These are phyloP conservation scores for Nannoperca obscura DNA, from an alignment of 2,797 vertebrate genomes.

Conservation along the genomic window DNA sequence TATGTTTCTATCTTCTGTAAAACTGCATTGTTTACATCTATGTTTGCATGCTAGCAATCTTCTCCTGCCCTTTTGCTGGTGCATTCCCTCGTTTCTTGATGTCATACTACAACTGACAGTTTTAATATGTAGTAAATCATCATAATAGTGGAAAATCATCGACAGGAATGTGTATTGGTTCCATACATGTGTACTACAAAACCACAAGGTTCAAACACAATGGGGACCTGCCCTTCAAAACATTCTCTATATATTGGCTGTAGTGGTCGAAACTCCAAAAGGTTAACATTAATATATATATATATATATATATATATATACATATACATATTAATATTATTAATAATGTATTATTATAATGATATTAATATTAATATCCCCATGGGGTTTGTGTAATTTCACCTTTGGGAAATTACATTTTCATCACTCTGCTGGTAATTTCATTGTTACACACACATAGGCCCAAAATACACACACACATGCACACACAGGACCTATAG, in stretches of 20 bases:
- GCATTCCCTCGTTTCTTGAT: neutral
- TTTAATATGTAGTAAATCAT: too few relatives aligned
- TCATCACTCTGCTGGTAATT: too few relatives aligned
- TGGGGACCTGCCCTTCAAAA: neutral
- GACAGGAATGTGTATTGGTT: neutral
- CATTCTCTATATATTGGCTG: neutral
- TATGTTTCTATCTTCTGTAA: neutral
- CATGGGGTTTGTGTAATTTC: too few relatives aligned
- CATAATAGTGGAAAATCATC: neutral
- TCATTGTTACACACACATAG: too few relatives aligned
- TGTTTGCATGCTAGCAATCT: neutral
- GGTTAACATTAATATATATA: neutral
- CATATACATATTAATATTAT: too few relatives aligned
- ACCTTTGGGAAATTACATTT: too few relatives aligned
- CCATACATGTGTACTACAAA: neutral
- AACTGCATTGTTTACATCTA: slow-evolving; percentile 8
- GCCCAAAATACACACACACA: too few relatives aligned
- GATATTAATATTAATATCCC: too few relatives aligned
- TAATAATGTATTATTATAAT: too few relatives aligned
- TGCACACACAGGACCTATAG: too few relatives aligned
- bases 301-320: too few relatives aligned
- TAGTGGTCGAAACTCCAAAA: neutral
- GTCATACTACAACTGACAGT: neutral
- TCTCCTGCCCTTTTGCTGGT: neutral
- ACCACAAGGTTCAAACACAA: neutral